Percentiles rank a stretch among this genome's conserved stretches.
Conservation (phyloP, 2,797 vertebrate genomes). For the Enteromius afrohamiltoni region DNA sequence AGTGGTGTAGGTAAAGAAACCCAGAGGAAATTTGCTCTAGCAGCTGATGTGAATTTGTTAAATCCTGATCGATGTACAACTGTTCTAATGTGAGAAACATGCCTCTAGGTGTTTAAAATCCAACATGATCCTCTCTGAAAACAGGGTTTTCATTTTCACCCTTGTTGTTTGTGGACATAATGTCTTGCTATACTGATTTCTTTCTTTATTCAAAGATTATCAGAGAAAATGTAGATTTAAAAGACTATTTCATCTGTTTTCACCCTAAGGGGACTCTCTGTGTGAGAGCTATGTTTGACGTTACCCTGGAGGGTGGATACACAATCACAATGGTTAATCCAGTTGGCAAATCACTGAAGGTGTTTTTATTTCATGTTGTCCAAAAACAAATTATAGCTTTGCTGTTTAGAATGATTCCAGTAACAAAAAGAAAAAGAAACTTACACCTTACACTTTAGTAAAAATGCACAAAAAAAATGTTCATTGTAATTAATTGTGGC, state of each 20-base stretch:
- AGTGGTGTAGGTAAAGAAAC: background rate
- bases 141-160: constrained; percentile 8
- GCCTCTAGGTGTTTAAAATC: constrained; percentile 10
- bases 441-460: background rate
- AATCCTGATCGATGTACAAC: background rate
- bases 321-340: background rate
- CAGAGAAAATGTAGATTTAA: background rate
- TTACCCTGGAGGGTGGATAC: background rate
- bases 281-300: background rate
- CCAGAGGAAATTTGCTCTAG: background rate
- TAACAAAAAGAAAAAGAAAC: too few species aligned
- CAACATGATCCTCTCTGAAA: background rate
- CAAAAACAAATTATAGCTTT: background rate
- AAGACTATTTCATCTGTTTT: background rate
- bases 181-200: background rate
- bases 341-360: background rate
- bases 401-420: background rate
- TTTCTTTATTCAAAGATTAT: background rate
- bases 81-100: background rate
- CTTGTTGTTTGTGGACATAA: background rate
- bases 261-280: background rate
- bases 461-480: background rate
- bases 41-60: background rate
- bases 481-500: background rate
- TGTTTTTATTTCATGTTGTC: background rate